These are phyloP conservation scores for Polyommatus iphigenia DNA, from an alignment of 2,888 invertebrate species.

Conservation along the genomic window DNA sequence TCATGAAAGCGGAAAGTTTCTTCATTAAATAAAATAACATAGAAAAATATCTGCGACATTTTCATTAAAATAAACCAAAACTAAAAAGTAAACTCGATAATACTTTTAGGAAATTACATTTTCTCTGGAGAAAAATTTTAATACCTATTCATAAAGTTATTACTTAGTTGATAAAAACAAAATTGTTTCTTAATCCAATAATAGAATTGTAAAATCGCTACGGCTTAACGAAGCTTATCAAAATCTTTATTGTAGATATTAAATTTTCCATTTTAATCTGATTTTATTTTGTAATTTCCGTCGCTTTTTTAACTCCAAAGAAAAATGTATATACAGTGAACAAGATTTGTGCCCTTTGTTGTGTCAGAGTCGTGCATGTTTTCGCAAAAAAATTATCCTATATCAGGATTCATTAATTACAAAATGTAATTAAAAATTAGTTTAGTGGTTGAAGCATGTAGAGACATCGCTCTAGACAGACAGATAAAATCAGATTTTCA, in stretches of 20 bases:
- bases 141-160: slow-evolving; percentile 13
- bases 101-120: not conserved
- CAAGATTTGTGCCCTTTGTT: too few relatives aligned
- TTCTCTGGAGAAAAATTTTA: not conserved
- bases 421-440: too few relatives aligned
- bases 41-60: not conserved
- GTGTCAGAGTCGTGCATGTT: too few relatives aligned
- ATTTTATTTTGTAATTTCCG: not conserved
- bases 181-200: slow-evolving; percentile 16
- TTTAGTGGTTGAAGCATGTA: too few relatives aligned
- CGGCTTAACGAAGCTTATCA: slow-evolving; percentile 5
- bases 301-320: not conserved
- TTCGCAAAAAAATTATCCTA: too few relatives aligned
- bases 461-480: too few relatives aligned
- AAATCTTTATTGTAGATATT: not conserved
- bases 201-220: slow-evolving; percentile 4
- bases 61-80: not conserved
- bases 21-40: too few relatives aligned
- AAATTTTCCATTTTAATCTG: slow-evolving; percentile 6
- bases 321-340: too few relatives aligned
- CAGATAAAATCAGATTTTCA: too few relatives aligned
- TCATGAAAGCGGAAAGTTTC: too few relatives aligned
- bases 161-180: slow-evolving; percentile 1
- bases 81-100: not conserved
- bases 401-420: too few relatives aligned